phyloP scores from a whole-genome alignment of 2,888 invertebrate genomes.

The Adelognathus sp. region DNA sequence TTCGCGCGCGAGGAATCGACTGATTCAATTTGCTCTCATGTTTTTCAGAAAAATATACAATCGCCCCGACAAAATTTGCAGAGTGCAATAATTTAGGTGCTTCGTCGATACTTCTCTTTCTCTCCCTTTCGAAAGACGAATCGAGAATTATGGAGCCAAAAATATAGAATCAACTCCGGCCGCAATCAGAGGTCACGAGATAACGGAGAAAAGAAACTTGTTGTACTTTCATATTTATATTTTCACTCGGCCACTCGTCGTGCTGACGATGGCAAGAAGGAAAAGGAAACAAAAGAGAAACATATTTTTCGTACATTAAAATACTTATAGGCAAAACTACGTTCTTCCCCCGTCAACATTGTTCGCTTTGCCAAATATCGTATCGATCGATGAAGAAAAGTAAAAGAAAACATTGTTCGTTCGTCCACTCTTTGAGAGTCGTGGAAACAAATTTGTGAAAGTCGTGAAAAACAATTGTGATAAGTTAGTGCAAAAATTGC shows the following conservation, averaged over 20 bases:
- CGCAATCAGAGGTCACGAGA: slow-evolving; percentile 13
- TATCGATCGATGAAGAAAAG: background rate
- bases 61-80: too few relatives aligned
- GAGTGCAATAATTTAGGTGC: too few relatives aligned
- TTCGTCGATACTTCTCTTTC: too few relatives aligned
- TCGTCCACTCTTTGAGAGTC: background rate
- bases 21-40: too few relatives aligned
- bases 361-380: background rate
- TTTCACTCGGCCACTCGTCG: background rate
- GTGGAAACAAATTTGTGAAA: too few relatives aligned
- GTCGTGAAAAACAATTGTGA: too few relatives aligned
- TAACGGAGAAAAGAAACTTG: background rate
- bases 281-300: background rate
- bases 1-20: too few relatives aligned
- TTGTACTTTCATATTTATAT: too few relatives aligned
- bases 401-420: background rate
- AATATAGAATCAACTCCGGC: background rate
- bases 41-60: too few relatives aligned
- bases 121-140: too few relatives aligned
- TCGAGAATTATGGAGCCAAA: too few relatives aligned
- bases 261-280: background rate
- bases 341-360: slow-evolving; percentile 16
- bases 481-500: too few relatives aligned
- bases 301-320: slow-evolving; percentile 25
- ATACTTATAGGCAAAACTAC: slow-evolving; percentile 32